Conservation (phyloP, 2,888 invertebrate genomes). For the Caenorhabditis afra region DNA sequence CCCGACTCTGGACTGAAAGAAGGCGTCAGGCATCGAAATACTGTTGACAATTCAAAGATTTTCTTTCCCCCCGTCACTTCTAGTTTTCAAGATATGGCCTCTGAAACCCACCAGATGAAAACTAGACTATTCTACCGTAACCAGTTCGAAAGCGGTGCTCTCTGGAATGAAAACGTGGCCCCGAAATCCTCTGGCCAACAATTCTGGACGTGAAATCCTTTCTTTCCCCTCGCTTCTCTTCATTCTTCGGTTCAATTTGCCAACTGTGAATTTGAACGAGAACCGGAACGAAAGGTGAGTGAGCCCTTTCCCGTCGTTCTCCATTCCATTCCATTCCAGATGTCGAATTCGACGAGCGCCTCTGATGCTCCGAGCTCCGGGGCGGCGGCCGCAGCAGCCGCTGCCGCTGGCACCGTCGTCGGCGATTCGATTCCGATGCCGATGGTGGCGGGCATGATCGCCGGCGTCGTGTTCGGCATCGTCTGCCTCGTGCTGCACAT, state of each 20-base stretch:
- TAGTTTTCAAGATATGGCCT: no score
- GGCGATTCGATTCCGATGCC: slow-evolving; percentile 47
- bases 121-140: no score
- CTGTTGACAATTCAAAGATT: no score
- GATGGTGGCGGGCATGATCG: slow-evolving; percentile 30
- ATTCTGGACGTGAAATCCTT: no score
- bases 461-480: slow-evolving; percentile 34
- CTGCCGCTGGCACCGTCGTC: slow-evolving; percentile 14
- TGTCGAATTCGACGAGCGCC: background rate
- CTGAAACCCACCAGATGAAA: no score
- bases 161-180: no score
- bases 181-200: no score
- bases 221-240: background rate
- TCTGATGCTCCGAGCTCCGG: background rate
- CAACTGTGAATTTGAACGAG: slow-evolving; percentile 16
- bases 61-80: no score
- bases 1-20: no score
- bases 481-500: slow-evolving; percentile 41
- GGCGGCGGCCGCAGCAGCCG: background rate
- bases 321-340: background rate
- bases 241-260: background rate
- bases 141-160: no score
- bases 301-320: background rate
- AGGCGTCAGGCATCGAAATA: no score
- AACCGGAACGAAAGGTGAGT: background rate